Base-by-base conservation (phyloP, 2,888 invertebrate species). In the Microchrysa polita region DNA sequence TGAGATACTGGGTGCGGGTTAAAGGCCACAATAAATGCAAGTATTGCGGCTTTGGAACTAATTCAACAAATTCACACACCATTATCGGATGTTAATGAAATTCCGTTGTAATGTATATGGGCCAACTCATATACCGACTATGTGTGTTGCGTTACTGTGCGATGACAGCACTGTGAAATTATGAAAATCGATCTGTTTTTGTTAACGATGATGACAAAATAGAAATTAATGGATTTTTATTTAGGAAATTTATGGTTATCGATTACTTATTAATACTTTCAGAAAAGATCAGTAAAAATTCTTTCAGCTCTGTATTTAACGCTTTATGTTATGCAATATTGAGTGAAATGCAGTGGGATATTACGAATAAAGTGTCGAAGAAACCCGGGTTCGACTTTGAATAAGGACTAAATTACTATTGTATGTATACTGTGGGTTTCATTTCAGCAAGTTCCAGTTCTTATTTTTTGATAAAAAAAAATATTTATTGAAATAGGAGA, bases 151-250 rank as follows among this genome's bases (percentile, higher is more conserved):
- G 48, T 7, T 48, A n/a, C 16, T 12, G 48, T 10, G n/a, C n/a
- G n/a, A n/a, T n/a, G 2, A n/a, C 48, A 48, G 16, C 12, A 65
- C 12, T 44, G 65, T 65, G 65, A 65, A 44, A 65, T 22, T 44
- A 65, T 61, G 48, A 22, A 23, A 44, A 44, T 44, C 44, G 16
- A 20, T 65, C 22, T 1, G 5, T 44, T 65, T 34, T 2, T 7
- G 44, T 65, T 48, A 48, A 48, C 42, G 22, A 65, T 18, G 65
- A 44, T 65, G 65, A 65, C 65, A 65, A 48, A 65, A 65, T 61
- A 22, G 22, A 23, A 65, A 65, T 44, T 65, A 34, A 48, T 65
- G 65, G 1, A n/a, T 44, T 65, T n/a, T n/a, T n/a, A 20, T 65
- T 48, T 48, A n/a, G 14, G 4, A 12, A 48, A 48, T 48, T n/a